Evolutionary conservation across 2,113 vertebrate species (phyloP).

Genomic region (Eptesicus fuscus): DNA sequence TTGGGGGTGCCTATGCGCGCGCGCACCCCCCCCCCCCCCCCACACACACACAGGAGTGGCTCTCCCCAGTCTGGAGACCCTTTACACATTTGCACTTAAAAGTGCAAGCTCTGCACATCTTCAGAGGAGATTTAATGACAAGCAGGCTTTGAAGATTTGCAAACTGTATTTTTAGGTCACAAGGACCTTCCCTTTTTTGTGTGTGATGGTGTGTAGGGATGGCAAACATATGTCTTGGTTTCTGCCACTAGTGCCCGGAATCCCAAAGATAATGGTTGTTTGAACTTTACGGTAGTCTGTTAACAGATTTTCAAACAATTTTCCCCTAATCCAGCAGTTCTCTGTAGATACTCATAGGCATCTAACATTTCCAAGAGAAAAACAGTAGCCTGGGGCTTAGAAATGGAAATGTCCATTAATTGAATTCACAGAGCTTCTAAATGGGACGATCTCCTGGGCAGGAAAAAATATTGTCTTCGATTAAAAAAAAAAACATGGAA

Average conservation of each 20-base stretch:
- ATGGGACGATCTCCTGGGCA: background rate
- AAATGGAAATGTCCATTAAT: background rate
- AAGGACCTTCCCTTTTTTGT: constrained; percentile 49
- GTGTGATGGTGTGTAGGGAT: constrained; percentile 17
- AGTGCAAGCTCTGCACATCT: constrained; percentile 50
- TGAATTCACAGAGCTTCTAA: constrained; percentile 23
- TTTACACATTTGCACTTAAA: constrained; percentile 56
- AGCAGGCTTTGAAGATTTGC: constrained; percentile 59
- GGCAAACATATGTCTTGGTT: constrained; percentile 60
- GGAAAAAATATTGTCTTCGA: background rate
- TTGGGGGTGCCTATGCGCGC: background rate
- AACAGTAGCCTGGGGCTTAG: background rate
- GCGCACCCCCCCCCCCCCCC: no score
- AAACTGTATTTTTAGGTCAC: constrained; percentile 57
- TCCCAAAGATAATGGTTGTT: constrained; percentile 19
- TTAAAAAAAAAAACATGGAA: background rate
- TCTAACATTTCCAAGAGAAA: constrained; percentile 17
- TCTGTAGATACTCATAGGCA: constrained; percentile 22
- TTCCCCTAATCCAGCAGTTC: constrained; percentile 18
- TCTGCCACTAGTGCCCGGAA: constrained; percentile 32
- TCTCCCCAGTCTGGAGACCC: background rate
- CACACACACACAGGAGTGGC: background rate
- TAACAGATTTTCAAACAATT: constrained; percentile 53
- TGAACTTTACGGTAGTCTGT: constrained; percentile 55
- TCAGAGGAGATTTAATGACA: constrained; percentile 57